phyloP scores from a whole-genome alignment of 2,888 invertebrate species.

The Leucozona laternaria region DNA sequence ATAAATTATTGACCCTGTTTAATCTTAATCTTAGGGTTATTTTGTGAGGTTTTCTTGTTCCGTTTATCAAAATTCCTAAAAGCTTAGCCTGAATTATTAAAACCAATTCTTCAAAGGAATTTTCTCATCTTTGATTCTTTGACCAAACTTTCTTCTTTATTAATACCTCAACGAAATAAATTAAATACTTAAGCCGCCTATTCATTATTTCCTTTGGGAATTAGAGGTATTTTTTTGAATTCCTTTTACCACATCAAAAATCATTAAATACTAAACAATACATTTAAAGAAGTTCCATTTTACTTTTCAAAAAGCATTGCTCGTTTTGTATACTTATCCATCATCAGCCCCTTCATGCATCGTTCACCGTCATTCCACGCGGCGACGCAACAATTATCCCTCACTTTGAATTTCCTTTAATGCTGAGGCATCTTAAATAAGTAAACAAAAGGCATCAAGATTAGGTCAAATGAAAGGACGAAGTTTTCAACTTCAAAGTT shows the following conservation, averaged over 20 bases:
- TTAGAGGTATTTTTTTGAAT: conserved; percentile 33
- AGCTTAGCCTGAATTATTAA: not conserved
- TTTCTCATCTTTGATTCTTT: not conserved
- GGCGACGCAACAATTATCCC: conserved; percentile 1
- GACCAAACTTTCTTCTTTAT: not conserved
- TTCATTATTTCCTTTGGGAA: not conserved
- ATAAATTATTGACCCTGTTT: too few relatives aligned
- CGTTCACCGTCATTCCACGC: not conserved
- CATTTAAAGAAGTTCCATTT: conserved; percentile 29
- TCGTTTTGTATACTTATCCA: not conserved
- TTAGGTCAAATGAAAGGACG: conserved; percentile 62
- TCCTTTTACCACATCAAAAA: conserved; percentile 61
- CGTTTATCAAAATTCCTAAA: not conserved
- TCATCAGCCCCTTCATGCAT: not conserved
- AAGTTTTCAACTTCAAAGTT: conserved; percentile 68
- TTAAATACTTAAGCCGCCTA: not conserved
- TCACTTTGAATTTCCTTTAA: not conserved
- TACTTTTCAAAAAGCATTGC: not conserved
- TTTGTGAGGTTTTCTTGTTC: too few relatives aligned
- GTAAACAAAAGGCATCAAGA: conserved; percentile 68
- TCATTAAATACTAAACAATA: conserved; percentile 51
- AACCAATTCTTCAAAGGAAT: not conserved
- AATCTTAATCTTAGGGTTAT: too few relatives aligned
- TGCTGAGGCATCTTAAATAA: conserved; percentile 43
- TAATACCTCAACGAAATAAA: not conserved